These are phyloP conservation scores for Leptoclinus maculatus DNA, from an alignment of 2,797 vertebrate species.

Conservation along the genomic window DNA sequence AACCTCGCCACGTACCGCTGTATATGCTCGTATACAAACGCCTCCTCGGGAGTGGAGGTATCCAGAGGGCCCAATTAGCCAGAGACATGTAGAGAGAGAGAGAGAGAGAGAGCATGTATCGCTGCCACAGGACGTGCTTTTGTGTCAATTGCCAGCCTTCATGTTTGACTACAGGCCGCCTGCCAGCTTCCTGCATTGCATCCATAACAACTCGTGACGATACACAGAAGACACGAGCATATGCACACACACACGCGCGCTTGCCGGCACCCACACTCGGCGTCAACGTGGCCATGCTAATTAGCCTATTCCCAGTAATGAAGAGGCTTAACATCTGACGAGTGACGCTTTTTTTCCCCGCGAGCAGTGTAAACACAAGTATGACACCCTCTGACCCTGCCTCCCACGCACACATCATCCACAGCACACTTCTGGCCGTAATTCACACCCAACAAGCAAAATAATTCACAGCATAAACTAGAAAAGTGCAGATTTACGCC, in stretches of 20 bases:
- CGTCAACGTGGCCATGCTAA: conserved; percentile 64
- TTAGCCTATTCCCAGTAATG: conserved; percentile 71
- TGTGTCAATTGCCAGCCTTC: conserved; percentile 73
- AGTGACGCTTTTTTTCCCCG: conserved; percentile 50
- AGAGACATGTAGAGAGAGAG: conserved; percentile 50
- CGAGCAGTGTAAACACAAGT: conserved; percentile 52
- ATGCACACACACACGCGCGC: background rate
- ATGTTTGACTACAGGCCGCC: conserved; percentile 69
- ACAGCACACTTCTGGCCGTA: background rate
- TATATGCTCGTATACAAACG: conserved; percentile 72
- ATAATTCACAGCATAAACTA: background rate
- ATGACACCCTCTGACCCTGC: conserved; percentile 54
- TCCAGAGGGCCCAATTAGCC: conserved; percentile 79
- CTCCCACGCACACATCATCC: conserved; percentile 25
- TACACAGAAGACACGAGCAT: conserved; percentile 14
- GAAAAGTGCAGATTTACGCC: background rate
- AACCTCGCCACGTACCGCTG: conserved; percentile 38
- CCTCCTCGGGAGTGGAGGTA: conserved; percentile 69
- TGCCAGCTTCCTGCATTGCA: conserved; percentile 67
- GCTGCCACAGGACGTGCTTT: conserved; percentile 67
- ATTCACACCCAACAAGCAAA: conserved; percentile 11
- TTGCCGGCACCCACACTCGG: background rate
- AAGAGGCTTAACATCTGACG: conserved; percentile 57
- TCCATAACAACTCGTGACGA: conserved; percentile 62
- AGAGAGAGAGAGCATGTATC: conserved; percentile 30